Conservation (phyloP, 2,888 invertebrate species). For the Scaptomyza flava region DNA sequence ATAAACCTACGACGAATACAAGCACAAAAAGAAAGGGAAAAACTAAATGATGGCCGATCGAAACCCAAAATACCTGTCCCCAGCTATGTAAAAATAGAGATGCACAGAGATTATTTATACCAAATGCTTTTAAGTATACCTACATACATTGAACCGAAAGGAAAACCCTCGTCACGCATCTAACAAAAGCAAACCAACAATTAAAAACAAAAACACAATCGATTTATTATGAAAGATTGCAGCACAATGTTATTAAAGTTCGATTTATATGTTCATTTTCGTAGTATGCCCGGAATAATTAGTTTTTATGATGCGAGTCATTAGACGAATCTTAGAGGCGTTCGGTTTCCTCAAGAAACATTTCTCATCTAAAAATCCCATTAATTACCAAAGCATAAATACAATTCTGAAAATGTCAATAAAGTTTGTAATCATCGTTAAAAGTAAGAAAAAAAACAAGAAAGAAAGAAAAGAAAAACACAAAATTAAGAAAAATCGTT, state of each 20-base stretch:
- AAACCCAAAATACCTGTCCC: constrained; percentile 1
- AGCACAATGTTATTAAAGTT: background rate
- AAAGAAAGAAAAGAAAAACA: no score
- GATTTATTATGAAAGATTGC: constrained; percentile 7
- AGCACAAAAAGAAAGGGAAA: background rate
- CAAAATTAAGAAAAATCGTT: background rate
- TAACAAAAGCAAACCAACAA: constrained; percentile 26
- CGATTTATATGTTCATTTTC: background rate
- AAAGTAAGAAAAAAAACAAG: background rate
- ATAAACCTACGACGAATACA: constrained; percentile 18
- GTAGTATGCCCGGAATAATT: background rate
- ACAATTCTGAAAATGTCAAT: background rate
- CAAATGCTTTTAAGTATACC: constrained; percentile 19
- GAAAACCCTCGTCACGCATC: constrained; percentile 17
- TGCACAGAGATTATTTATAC: constrained; percentile 10
- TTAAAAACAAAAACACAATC: background rate
- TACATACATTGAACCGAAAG: constrained; percentile 13
- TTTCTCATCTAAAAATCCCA: no score
- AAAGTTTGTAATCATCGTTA: constrained; percentile 4
- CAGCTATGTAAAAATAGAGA: constrained; percentile 52
- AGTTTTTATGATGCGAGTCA: background rate
- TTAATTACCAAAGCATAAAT: background rate
- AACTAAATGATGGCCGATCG: constrained; percentile 40
- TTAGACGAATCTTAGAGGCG: background rate
- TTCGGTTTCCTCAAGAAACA: no score